These are phyloP conservation scores for Myodes glareolus DNA, from an alignment of 2,113 vertebrate species.

Conservation along the genomic window DNA sequence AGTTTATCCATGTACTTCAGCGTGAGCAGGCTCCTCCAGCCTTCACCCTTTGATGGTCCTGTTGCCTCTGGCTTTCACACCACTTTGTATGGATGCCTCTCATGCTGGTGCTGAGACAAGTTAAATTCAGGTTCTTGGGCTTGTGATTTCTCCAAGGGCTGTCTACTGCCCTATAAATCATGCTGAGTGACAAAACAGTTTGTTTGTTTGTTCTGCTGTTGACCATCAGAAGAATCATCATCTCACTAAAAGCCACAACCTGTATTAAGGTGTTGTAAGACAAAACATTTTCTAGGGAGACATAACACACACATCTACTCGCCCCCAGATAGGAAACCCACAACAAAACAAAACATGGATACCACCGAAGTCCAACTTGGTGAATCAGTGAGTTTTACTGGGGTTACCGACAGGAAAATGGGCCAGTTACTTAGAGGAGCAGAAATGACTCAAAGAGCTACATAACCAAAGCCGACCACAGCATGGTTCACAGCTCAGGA, in stretches of 20 bases:
- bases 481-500: neutral
- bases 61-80: neutral
- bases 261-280: neutral
- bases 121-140: neutral
- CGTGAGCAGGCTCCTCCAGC: neutral
- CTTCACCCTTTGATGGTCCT: neutral
- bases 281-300: neutral
- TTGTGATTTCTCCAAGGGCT: too few species aligned
- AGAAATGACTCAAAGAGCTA: neutral
- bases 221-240: neutral
- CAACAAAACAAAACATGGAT: neutral
- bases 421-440: neutral
- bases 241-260: neutral
- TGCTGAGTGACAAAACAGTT: neutral
- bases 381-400: neutral
- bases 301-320: neutral
- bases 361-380: neutral
- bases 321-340: neutral
- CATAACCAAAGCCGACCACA: neutral
- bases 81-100: neutral
- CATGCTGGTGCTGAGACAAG: neutral
- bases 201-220: neutral
- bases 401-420: neutral
- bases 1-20: neutral
- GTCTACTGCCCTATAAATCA: neutral